A percentile compares a stretch with the other conserved stretches of the same genome.
These are phyloP conservation scores for Lemur catta DNA, from an alignment of 2,797 vertebrate genomes.

Conservation along the genomic window DNA sequence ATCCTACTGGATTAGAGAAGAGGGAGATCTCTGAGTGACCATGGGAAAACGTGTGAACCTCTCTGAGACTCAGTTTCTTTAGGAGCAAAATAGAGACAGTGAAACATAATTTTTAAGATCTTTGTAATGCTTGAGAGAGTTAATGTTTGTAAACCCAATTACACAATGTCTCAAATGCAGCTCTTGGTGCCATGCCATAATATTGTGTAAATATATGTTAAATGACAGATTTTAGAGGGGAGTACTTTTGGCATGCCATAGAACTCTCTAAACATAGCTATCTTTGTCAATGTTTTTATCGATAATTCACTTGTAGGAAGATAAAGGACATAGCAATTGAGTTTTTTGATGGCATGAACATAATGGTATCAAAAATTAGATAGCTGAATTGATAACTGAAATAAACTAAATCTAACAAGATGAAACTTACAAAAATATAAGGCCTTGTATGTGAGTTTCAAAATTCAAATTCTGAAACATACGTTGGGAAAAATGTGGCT, in stretches of 20 bases:
- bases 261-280: background rate
- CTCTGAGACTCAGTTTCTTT: background rate
- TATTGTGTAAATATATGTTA: background rate
- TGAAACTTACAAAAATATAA: background rate
- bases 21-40: background rate
- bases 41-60: background rate
- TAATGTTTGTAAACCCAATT: background rate
- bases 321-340: background rate
- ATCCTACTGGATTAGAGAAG: background rate
- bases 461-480: slow-evolving; percentile 14
- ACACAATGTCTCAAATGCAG: background rate
- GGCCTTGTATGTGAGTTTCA: background rate
- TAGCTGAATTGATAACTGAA: background rate
- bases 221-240: background rate
- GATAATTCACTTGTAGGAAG: background rate
- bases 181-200: background rate
- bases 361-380: background rate
- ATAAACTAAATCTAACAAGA: background rate
- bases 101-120: background rate
- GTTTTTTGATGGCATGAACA: background rate
- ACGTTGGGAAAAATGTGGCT: background rate
- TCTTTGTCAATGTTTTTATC: background rate
- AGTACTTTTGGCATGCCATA: background rate
- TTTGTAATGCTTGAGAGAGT: background rate
- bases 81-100: background rate